Evolutionary conservation across 2,797 vertebrate genomes (phyloP).

Genomic region (Acipenser ruthenus): DNA sequence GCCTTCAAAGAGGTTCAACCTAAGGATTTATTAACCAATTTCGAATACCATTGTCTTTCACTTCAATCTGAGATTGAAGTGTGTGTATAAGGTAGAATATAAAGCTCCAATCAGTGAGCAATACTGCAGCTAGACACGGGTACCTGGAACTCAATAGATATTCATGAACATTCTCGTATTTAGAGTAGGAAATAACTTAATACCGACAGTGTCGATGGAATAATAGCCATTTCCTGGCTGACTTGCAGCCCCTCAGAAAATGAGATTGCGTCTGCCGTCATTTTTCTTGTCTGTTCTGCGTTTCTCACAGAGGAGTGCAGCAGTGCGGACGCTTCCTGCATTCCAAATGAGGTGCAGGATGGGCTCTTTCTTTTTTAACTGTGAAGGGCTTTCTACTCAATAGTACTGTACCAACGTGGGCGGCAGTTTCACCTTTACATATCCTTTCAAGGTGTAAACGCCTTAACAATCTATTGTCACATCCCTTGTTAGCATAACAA

Average conservation of each 20-base stretch:
- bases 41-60: slow-evolving; percentile 98
- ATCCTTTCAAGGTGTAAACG: too few relatives aligned
- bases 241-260: slow-evolving; percentile 97
- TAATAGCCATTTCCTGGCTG: slow-evolving; percentile 98
- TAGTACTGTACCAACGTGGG: background rate
- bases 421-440: slow-evolving; percentile 15
- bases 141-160: slow-evolving; percentile 99
- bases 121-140: slow-evolving; percentile 64
- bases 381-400: too few relatives aligned
- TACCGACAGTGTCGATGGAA: slow-evolving; percentile 97
- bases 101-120: slow-evolving; percentile 78
- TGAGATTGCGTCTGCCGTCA: slow-evolving; percentile 91
- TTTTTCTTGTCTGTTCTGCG: slow-evolving; percentile 93
- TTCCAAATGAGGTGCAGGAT: slow-evolving; percentile 70
- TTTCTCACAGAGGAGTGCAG: slow-evolving; percentile 65
- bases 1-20: slow-evolving; percentile 78
- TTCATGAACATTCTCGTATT: slow-evolving; percentile 99
- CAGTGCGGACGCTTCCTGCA: slow-evolving; percentile 68
- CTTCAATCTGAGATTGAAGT: slow-evolving; percentile 88
- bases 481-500: too few relatives aligned
- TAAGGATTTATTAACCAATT: slow-evolving; percentile 98
- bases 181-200: slow-evolving; percentile 99
- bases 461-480: too few relatives aligned
- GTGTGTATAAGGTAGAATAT: slow-evolving; percentile 83
- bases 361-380: background rate